Evolutionary conservation across 2,888 invertebrate genomes (phyloP).

Genomic region (Cyaniris semiargus): DNA sequence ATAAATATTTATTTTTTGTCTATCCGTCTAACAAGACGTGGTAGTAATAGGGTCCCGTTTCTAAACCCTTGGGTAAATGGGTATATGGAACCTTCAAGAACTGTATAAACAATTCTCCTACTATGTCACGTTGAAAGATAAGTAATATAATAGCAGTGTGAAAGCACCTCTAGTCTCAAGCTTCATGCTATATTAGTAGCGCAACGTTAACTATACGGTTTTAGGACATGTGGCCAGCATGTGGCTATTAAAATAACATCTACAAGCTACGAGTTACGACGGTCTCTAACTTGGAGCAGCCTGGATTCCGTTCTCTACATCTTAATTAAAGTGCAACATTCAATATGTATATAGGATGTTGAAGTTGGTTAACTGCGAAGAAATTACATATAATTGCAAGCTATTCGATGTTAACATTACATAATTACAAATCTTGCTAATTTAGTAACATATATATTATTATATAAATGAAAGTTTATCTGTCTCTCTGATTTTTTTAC

Average conservation of each 20-base stretch:
- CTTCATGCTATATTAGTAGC: not conserved
- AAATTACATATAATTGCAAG: not conserved
- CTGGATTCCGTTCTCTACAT: not conserved
- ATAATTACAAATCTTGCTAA: too few species aligned
- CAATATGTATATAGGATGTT: not conserved
- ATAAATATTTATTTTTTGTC: too few species aligned
- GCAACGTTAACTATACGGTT: not conserved
- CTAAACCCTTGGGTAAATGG: too few species aligned
- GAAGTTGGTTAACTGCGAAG: not conserved
- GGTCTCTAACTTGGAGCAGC: not conserved
- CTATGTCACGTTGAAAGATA: too few species aligned
- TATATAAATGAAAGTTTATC: too few species aligned
- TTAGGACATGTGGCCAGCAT: not conserved
- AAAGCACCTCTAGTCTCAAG: not conserved
- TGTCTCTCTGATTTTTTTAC: too few species aligned
- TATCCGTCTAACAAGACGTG: too few species aligned
- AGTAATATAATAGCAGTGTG: not conserved
- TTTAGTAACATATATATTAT: too few species aligned
- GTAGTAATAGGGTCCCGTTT: too few species aligned
- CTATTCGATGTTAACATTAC: too few species aligned
- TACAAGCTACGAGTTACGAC: not conserved
- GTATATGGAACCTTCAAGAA: too few species aligned
- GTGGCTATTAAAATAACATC: constrained; percentile 15
- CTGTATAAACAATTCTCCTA: too few species aligned
- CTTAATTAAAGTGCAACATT: constrained; percentile 1